Percentiles rank a stretch among this genome's conserved stretches.
Conservation (phyloP, 2,888 invertebrate genomes). For the Andrena trimmerana region DNA sequence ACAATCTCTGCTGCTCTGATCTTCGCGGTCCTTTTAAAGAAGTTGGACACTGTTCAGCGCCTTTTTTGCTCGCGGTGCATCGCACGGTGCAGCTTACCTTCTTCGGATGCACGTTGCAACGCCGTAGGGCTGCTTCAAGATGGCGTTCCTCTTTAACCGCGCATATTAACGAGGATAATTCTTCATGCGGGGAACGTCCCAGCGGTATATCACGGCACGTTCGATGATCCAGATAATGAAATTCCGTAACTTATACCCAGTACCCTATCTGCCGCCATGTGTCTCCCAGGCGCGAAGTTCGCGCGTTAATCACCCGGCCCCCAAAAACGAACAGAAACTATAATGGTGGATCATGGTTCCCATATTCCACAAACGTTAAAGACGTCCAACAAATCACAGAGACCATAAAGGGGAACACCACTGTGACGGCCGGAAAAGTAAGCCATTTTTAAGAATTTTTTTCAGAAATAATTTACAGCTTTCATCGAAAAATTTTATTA, state of each 20-base stretch:
- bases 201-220: conserved; percentile 16
- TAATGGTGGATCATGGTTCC: not conserved
- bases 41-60: conserved; percentile 14
- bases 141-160: conserved; percentile 56
- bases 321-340: not conserved
- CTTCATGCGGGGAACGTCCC: conserved; percentile 7
- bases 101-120: conserved; percentile 25
- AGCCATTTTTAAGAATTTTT: too few species aligned
- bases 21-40: conserved; percentile 26
- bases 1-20: not conserved
- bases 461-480: too few species aligned
- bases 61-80: conserved; percentile 19
- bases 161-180: conserved; percentile 46
- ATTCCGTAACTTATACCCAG: conserved; percentile 1
- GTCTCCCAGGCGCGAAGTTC: not conserved
- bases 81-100: conserved; percentile 44
- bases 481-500: too few species aligned
- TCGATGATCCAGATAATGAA: conserved; percentile 49
- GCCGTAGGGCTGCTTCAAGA: conserved; percentile 38
- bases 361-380: not conserved
- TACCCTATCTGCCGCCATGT: conserved; percentile 1
- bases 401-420: not conserved
- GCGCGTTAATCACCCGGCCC: not conserved
- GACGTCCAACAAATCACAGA: not conserved
- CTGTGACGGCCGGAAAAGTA: too few species aligned